Base-by-base conservation (phyloP, 2,888 invertebrate species). In the Acrobasis repandana region DNA sequence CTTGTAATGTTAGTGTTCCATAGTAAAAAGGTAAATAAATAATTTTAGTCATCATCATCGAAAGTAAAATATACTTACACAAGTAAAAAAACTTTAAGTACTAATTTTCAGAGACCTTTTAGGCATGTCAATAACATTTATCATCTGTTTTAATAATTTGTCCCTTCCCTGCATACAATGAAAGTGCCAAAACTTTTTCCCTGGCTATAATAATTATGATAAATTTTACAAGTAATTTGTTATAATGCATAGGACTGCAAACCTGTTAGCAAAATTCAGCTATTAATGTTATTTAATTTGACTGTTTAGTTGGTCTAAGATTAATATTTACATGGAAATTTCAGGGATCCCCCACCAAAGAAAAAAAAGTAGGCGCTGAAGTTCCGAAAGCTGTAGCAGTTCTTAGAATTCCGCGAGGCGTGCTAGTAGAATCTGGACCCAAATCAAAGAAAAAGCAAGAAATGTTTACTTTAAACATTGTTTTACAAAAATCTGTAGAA, bases 401-500 rank as follows among this genome's bases (percentile, higher is more conserved):
- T 56, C 69, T 85, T 58, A 79, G 68, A 75, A 69, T 87, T 65
- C 88, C 88, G 4, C 69, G 68, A 59, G 80, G 80, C 66, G 72
- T 83, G 61, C 68, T 86, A 38, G 61, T 83, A 61, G 74, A 80
- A 65, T 75, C 80, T 67, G 79, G 74, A 38, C 18, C 54, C 14
- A 38, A 54, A 20, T 38, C 54, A 61, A 79, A 79, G 63, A 79
- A 75, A 68, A 72, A 71, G 62, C 77, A 77, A 64, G 74, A 85
- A 75, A 67, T 75, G 33, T 67, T 85, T 57, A 70, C 78, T 56
- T 69, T 88, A 66, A 83, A 80, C 65, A 78, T 88, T 69, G 71
- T 78, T 46, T 70, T 88, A 65, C 76, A 81, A 72, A 83, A 74
- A 72, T 61, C 66, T 18, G 11, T 38, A 38, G 38, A 50, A 61